These are phyloP conservation scores for Probaryconus sp. DNA, from an alignment of 1,140 invertebrate species.

Conservation along the genomic window DNA sequence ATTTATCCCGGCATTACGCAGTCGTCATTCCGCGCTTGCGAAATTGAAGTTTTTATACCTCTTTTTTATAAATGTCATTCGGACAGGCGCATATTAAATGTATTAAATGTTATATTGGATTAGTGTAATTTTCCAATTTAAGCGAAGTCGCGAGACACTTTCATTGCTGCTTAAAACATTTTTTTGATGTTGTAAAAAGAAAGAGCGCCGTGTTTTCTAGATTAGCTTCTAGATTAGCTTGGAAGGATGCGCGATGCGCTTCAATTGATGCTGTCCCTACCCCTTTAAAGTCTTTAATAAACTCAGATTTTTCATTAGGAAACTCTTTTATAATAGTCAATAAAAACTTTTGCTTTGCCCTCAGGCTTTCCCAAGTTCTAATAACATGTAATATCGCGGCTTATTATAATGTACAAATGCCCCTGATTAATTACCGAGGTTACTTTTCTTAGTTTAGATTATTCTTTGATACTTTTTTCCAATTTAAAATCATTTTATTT, in stretches of 20 bases:
- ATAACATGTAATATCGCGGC: too few species aligned
- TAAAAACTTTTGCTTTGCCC: constrained; percentile 44
- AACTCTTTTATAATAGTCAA: constrained; percentile 12
- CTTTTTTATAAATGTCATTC: too few species aligned
- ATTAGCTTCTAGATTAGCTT: too few species aligned
- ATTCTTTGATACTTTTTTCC: too few species aligned
- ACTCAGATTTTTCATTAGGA: constrained; percentile 14
- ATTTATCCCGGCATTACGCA: neutral
- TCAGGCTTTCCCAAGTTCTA: too few species aligned
- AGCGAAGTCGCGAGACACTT: neutral
- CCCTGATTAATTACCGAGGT: too few species aligned
- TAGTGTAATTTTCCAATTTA: neutral
- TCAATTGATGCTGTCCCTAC: neutral
- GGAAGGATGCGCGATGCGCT: too few species aligned
- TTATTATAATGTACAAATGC: too few species aligned
- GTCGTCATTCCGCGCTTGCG: neutral
- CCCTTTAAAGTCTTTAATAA: constrained; percentile 7
- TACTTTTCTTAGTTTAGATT: too few species aligned
- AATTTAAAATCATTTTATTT: too few species aligned
- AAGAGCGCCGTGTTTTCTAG: constrained; percentile 11
- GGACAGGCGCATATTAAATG: constrained; percentile 22
- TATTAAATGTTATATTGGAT: constrained; percentile 2
- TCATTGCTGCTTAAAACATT: too few species aligned
- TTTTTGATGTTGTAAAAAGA: neutral
- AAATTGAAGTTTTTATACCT: constrained; percentile 1